Percentiles rank a stretch among this genome's conserved stretches.
phyloP scores from a whole-genome alignment of 1,140 invertebrate species.

The Drosophila navojoa region DNA sequence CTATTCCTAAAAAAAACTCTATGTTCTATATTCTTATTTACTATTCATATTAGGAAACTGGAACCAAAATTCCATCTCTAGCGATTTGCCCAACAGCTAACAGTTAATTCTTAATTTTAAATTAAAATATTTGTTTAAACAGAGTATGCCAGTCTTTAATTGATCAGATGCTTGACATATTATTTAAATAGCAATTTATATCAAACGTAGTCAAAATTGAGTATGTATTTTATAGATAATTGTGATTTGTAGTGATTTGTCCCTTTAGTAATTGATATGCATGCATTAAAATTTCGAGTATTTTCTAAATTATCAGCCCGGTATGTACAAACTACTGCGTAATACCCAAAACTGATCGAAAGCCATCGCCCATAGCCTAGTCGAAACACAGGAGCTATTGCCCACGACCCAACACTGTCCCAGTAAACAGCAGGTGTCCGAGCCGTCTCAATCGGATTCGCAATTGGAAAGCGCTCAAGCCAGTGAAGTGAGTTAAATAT shows the following conservation, averaged over 20 bases:
- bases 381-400: not conserved
- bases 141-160: no score
- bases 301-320: constrained; percentile 26
- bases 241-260: not conserved
- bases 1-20: no score
- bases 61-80: no score
- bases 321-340: not conserved
- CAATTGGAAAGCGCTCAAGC: not conserved
- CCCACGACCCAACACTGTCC: constrained; percentile 7
- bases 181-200: not conserved
- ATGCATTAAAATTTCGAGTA: constrained; percentile 34
- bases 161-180: no score
- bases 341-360: not conserved
- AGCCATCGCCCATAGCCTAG: not conserved
- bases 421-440: not conserved
- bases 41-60: no score
- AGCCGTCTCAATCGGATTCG: no score
- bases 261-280: constrained; percentile 28
- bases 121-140: no score
- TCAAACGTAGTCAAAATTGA: not conserved
- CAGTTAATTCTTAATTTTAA: no score
- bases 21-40: no score
- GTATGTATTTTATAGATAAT: not conserved
- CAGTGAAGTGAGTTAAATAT: not conserved
- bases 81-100: no score